Conservation (phyloP, 2,888 invertebrate species). For the Heliconius sara region DNA sequence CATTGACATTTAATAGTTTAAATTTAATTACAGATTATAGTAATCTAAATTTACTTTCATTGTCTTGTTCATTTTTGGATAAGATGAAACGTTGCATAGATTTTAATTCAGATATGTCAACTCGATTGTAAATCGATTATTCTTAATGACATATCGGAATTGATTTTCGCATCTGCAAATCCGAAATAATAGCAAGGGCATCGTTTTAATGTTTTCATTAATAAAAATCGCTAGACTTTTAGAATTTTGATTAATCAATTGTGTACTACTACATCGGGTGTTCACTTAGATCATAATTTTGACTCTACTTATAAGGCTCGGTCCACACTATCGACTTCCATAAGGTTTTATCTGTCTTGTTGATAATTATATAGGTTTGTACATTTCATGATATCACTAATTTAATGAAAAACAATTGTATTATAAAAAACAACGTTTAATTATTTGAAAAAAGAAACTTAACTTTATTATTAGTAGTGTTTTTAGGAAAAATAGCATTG, state of each 20-base stretch:
- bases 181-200: slow-evolving; percentile 7
- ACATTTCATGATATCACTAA: neutral
- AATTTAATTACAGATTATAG: slow-evolving; percentile 5
- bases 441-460: too few species aligned
- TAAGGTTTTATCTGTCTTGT: slow-evolving; percentile 10
- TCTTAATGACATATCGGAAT: neutral
- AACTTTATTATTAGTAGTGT: too few species aligned
- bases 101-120: slow-evolving; percentile 4
- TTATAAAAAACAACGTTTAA: too few species aligned
- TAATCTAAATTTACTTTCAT: slow-evolving; percentile 32
- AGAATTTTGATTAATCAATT: slow-evolving; percentile 29
- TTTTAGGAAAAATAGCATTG: too few species aligned
- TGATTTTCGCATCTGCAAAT: neutral
- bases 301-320: slow-evolving; percentile 49
- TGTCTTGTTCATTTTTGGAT: slow-evolving; percentile 11
- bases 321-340: slow-evolving; percentile 12
- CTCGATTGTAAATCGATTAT: slow-evolving; percentile 3
- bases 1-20: neutral
- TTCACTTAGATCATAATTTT: slow-evolving; percentile 70
- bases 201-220: slow-evolving; percentile 22
- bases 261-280: slow-evolving; percentile 42
- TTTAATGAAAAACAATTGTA: neutral
- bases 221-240: slow-evolving; percentile 41
- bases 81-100: neutral
- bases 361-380: neutral